These are phyloP conservation scores for Dermolepida albohirtum DNA, from an alignment of 2,888 invertebrate species.

Conservation along the genomic window DNA sequence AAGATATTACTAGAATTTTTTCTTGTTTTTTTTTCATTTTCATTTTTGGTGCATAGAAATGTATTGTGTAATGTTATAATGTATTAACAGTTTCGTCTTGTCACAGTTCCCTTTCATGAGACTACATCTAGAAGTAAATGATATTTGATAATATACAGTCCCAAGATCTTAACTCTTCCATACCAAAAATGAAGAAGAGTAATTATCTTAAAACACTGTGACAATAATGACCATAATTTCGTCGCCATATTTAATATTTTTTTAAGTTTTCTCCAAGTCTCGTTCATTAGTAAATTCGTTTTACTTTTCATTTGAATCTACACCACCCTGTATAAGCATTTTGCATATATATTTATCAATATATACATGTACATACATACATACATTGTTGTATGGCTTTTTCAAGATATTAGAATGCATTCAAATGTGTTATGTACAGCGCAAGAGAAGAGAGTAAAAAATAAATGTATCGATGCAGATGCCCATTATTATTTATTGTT, in stretches of 20 bases:
- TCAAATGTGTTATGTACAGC: too few relatives aligned
- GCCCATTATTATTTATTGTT: too few relatives aligned
- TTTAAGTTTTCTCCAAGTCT: not conserved
- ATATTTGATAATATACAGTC: slow-evolving; percentile 8
- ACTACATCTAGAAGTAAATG: slow-evolving; percentile 19
- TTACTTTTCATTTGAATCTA: slow-evolving; percentile 44
- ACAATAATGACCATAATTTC: too few relatives aligned
- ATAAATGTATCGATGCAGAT: too few relatives aligned
- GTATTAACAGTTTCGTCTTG: slow-evolving; percentile 4
- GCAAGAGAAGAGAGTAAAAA: too few relatives aligned
- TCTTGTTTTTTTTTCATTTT: slow-evolving; percentile 2
- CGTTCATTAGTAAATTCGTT: not conserved
- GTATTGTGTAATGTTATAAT: slow-evolving; percentile 14
- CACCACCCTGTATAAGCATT: slow-evolving; percentile 52
- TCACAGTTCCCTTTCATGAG: not conserved
- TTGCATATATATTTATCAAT: not conserved
- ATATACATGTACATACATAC: slow-evolving; percentile 22
- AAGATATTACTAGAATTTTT: not conserved
- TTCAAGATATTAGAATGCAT: too few relatives aligned
- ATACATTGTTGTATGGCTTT: too few relatives aligned
- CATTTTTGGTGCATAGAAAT: slow-evolving; percentile 21
- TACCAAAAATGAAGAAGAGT: not conserved
- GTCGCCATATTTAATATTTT: not conserved
- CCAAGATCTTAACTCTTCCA: not conserved
- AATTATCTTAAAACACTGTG: not conserved